A percentile compares a stretch with the other conserved stretches of the same genome.
phyloP scores from a whole-genome alignment of 2,888 invertebrate genomes.

The Chrysopilus asiliformis region DNA sequence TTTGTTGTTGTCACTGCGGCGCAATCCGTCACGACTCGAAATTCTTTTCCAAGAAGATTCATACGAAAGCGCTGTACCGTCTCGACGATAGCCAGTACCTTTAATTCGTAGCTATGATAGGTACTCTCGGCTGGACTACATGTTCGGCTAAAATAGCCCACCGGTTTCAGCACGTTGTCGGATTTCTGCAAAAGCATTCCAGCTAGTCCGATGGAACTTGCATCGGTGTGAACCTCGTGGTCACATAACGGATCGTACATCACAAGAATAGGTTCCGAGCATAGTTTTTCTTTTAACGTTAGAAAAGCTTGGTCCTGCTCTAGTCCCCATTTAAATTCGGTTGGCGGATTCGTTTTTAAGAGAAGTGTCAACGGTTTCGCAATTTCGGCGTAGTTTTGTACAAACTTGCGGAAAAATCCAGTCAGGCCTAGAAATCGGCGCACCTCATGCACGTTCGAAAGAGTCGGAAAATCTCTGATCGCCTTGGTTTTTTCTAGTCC shows the following conservation, averaged over 20 bases:
- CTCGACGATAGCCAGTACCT: slow-evolving; percentile 14
- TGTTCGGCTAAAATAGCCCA: slow-evolving; percentile 15
- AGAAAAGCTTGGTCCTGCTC: slow-evolving; percentile 9
- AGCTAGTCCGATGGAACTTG: slow-evolving; percentile 14
- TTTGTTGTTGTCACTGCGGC: neutral
- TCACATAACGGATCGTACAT: too few species aligned
- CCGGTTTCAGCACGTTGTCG: slow-evolving; percentile 12
- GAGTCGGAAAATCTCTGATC: too few species aligned
- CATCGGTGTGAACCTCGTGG: too few species aligned
- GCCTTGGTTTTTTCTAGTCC: too few species aligned
- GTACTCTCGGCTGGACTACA: slow-evolving; percentile 11
- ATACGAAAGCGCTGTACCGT: slow-evolving; percentile 3
- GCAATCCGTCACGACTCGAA: slow-evolving; percentile 4
- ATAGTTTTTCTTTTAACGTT: slow-evolving; percentile 6
- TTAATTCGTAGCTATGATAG: slow-evolving; percentile 15
- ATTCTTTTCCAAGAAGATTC: slow-evolving; percentile 2
- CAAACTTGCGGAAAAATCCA: too few species aligned
- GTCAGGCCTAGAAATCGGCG: too few species aligned
- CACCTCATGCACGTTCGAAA: too few species aligned
- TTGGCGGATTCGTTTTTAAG: too few species aligned
- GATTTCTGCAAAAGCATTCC: slow-evolving; percentile 13
- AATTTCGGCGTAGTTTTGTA: too few species aligned
- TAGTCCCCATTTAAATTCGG: slow-evolving; percentile 9
- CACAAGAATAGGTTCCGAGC: slow-evolving; percentile 8
- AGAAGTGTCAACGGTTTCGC: too few species aligned